A percentile compares a stretch with the other conserved stretches of the same genome.
These are phyloP conservation scores for Periphyllus acericola DNA, from an alignment of 2,888 invertebrate species.

Conservation along the genomic window DNA sequence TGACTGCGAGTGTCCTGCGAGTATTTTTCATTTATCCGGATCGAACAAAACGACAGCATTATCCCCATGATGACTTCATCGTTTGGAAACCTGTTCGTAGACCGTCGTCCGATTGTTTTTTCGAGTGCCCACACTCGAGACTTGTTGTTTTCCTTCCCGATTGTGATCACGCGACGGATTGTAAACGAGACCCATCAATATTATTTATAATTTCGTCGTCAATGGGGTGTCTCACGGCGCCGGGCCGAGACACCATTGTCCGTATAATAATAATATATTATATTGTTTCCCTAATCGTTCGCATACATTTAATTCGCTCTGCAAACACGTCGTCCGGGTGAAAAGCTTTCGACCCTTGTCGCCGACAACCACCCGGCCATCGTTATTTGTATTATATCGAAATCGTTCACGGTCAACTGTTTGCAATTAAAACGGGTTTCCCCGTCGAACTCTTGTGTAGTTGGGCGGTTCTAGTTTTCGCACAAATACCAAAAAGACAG, in stretches of 20 bases:
- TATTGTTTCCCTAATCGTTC: conserved; percentile 20
- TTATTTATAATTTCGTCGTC: not conserved
- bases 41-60: no score
- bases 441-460: not conserved
- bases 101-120: no score
- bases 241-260: not conserved
- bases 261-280: not conserved
- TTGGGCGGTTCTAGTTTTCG: no score
- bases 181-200: not conserved
- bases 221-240: not conserved
- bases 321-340: conserved; percentile 23
- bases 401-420: conserved; percentile 25
- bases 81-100: no score
- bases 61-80: no score
- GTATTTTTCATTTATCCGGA: no score
- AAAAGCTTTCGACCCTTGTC: conserved; percentile 25
- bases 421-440: conserved; percentile 7
- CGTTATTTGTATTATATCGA: not conserved
- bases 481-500: no score
- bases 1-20: no score
- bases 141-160: no score
- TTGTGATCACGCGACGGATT: not conserved
- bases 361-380: not conserved
- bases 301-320: conserved; percentile 31
- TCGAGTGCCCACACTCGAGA: no score